Base-by-base conservation (phyloP, 1,140 invertebrate species). In the Pseudomyrmex gracilis region DNA sequence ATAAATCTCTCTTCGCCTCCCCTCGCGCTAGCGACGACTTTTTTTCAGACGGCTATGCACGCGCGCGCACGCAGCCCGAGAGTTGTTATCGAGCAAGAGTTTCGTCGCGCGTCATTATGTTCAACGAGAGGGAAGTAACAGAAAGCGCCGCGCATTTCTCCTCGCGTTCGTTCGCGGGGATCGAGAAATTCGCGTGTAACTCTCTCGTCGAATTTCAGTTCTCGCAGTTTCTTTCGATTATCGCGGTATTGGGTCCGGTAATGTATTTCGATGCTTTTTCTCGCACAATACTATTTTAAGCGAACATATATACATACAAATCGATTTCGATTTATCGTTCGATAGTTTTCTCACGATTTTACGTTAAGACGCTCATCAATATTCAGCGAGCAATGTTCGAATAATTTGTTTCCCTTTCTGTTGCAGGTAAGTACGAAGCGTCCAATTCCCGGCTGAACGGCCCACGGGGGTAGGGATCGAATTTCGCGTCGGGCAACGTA, bases 361-460 rank as follows among this genome's bases (percentile, higher is more conserved):
- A n/a, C 49, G 13, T 68, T 60, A 55, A 73, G 15, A 34, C 12
- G 20, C 61, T 57, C 71, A 57, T 49, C 71, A 22, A 66, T 74
- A 64, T 66, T 64, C 43, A 22, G 20, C 43, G 20, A 22, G 58
- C 71, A 66, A 58, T 66, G 64, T 74, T 80, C 73, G 53, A 89
- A 58, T 90, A 90, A 87, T 88, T 63, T 47, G 1, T 61, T 45
- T 87, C 57, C 87, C 68, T 90, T 87, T 92, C 63, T 93, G 90
- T 93, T 92, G 60, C 87, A 92, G 92, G 92, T 92, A 86, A 92
- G 92, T 90, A 85, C 57, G 66, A 17, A 77, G 80, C 57, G 45
- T 88, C 51, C 58, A 84, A 87, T 87, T 74, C 60, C 47, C 45
- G 49, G 20, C 12, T 55, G 66, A 70, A 71, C 45, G 2, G 57